phyloP scores from a whole-genome alignment of 2,888 invertebrate species.

The Nymphalis c-album region DNA sequence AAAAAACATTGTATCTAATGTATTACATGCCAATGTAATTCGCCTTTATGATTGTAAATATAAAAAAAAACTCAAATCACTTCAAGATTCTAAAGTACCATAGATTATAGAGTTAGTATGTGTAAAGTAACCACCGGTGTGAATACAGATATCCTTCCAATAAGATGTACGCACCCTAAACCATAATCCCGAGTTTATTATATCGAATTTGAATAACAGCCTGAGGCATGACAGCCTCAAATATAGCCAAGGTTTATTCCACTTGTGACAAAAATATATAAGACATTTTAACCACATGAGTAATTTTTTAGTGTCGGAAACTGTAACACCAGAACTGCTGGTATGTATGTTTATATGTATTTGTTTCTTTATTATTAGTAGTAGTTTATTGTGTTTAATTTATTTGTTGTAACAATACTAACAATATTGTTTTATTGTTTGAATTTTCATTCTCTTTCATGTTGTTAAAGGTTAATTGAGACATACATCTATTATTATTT shows the following conservation, averaged over 20 bases:
- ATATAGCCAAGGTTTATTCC: constrained; percentile 33
- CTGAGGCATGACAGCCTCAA: constrained; percentile 34
- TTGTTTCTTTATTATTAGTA: too few species aligned
- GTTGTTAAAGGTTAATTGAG: not conserved
- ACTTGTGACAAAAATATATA: constrained; percentile 14
- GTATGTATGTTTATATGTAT: too few species aligned
- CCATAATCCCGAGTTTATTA: constrained; percentile 46
- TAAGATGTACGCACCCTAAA: constrained; percentile 39
- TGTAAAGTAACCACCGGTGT: constrained; percentile 35
- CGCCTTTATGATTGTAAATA: too few species aligned
- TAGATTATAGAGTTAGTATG: not conserved
- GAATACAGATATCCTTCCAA: constrained; percentile 37
- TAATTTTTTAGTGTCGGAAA: not conserved
- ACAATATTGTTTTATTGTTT: too few species aligned
- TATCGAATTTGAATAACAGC: constrained; percentile 48
- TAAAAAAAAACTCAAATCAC: not conserved
- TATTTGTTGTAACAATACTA: too few species aligned
- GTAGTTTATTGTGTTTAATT: too few species aligned
- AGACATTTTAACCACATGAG: not conserved
- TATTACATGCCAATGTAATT: too few species aligned
- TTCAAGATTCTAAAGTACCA: not conserved
- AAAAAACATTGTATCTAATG: too few species aligned
- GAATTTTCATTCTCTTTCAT: not conserved
- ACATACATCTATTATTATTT: too few species aligned
- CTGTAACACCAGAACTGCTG: too few species aligned